A percentile compares a stretch with the other conserved stretches of the same genome.
These are phyloP conservation scores for Anguilla megastoma DNA, from an alignment of 2,797 vertebrate genomes.

Conservation along the genomic window DNA sequence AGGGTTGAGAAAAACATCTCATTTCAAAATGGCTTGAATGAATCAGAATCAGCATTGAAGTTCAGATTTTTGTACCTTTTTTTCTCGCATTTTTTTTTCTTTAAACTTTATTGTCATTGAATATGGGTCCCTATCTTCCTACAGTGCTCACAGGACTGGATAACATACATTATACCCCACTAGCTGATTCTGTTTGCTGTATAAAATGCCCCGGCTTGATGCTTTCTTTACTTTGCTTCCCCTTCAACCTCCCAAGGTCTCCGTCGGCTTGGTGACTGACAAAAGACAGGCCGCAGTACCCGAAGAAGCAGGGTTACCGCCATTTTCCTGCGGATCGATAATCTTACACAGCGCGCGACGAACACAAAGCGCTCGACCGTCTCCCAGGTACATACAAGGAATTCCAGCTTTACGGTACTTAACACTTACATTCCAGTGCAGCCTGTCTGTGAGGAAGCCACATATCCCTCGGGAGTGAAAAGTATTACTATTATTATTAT, in stretches of 20 bases:
- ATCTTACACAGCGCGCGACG: not conserved
- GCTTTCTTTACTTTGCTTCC: not conserved
- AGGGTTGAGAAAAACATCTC: not conserved
- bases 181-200: not conserved
- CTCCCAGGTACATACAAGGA: not conserved
- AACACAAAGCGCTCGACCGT: not conserved
- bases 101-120: too few relatives aligned
- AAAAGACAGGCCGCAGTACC: not conserved
- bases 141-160: not conserved
- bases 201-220: not conserved
- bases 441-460: not conserved
- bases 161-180: too few relatives aligned
- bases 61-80: too few relatives aligned
- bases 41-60: not conserved
- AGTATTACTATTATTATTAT: not conserved
- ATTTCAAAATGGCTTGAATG: not conserved
- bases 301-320: not conserved
- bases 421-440: not conserved
- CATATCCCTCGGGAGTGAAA: not conserved
- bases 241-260: not conserved
- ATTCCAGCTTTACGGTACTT: not conserved
- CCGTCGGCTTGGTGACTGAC: not conserved
- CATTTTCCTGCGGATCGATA: not conserved
- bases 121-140: too few relatives aligned
- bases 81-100: too few relatives aligned